Percentiles rank a stretch among this genome's conserved stretches.
Conservation (phyloP, 1,140 invertebrate genomes). For the Aricia agestis region DNA sequence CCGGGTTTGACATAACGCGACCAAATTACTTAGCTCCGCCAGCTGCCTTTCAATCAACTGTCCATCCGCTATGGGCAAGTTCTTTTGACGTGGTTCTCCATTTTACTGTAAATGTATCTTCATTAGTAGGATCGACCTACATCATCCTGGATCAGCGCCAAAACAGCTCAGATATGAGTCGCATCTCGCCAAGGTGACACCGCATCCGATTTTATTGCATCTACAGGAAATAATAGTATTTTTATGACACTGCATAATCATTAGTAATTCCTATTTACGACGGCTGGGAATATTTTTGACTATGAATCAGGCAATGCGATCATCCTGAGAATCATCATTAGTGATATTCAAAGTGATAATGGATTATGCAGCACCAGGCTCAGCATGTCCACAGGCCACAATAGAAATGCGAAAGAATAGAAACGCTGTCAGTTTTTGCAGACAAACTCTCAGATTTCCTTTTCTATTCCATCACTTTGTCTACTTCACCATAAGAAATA, state of each 20-base stretch:
- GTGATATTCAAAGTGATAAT: too few species aligned
- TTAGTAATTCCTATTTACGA: not conserved
- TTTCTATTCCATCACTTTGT: too few species aligned
- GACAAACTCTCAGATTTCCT: too few species aligned
- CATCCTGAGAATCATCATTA: too few species aligned
- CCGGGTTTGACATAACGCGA: too few species aligned
- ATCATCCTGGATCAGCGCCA: slow-evolving; percentile 48
- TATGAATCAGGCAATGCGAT: not conserved
- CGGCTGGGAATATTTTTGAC: not conserved
- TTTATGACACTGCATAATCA: not conserved
- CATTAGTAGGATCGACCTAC: slow-evolving; percentile 45
- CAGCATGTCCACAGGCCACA: too few species aligned
- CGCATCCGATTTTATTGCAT: slow-evolving; percentile 29
- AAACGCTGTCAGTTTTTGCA: too few species aligned
- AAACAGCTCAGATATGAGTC: slow-evolving; percentile 38
- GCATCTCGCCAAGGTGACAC: slow-evolving; percentile 50
- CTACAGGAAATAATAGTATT: slow-evolving; percentile 15
- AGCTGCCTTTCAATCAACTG: too few species aligned
- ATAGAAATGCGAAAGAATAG: too few species aligned
- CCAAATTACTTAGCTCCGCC: too few species aligned
- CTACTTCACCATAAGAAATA: too few species aligned
- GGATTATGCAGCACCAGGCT: too few species aligned
- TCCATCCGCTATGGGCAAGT: not conserved
- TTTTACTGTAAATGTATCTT: slow-evolving; percentile 31
- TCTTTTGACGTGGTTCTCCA: not conserved